phyloP scores from a whole-genome alignment of 2,888 invertebrate genomes.

The Noctua fimbriata region DNA sequence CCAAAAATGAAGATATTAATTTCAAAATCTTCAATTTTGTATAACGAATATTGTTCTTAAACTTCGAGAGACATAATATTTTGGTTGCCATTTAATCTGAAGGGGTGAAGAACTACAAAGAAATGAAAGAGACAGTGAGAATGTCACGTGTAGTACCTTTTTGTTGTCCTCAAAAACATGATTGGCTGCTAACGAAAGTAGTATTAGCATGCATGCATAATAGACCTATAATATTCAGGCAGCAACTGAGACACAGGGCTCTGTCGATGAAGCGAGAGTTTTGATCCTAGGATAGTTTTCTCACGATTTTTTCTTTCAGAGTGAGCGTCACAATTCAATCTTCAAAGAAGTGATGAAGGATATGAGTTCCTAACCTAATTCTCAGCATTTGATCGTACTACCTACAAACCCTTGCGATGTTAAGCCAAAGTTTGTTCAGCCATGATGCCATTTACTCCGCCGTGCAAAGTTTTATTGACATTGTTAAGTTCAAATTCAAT shows the following conservation, averaged over 20 bases:
- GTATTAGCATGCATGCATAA: too few relatives aligned
- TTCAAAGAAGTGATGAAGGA: background rate
- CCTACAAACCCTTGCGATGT: slow-evolving; percentile 1
- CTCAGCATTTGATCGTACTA: slow-evolving; percentile 6
- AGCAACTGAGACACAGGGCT: too few relatives aligned
- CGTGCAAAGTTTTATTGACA: slow-evolving; percentile 58
- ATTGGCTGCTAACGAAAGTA: background rate
- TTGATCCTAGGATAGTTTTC: background rate
- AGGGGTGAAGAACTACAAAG: too few relatives aligned
- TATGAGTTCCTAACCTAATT: background rate
- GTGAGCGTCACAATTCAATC: background rate
- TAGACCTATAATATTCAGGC: too few relatives aligned
- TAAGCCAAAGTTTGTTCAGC: slow-evolving; percentile 31
- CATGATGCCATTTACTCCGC: slow-evolving; percentile 27
- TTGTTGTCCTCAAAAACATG: background rate
- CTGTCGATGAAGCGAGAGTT: background rate
- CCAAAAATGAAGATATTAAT: background rate
- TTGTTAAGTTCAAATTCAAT: slow-evolving; percentile 54
- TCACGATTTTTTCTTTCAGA: background rate
- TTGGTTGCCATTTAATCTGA: background rate
- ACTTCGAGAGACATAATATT: background rate
- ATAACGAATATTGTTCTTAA: background rate
- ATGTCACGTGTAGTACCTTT: background rate
- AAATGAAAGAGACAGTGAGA: background rate
- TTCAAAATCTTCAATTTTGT: background rate